These are phyloP conservation scores for Oreortyx pictus DNA, from an alignment of 2,797 vertebrate species.

Conservation along the genomic window DNA sequence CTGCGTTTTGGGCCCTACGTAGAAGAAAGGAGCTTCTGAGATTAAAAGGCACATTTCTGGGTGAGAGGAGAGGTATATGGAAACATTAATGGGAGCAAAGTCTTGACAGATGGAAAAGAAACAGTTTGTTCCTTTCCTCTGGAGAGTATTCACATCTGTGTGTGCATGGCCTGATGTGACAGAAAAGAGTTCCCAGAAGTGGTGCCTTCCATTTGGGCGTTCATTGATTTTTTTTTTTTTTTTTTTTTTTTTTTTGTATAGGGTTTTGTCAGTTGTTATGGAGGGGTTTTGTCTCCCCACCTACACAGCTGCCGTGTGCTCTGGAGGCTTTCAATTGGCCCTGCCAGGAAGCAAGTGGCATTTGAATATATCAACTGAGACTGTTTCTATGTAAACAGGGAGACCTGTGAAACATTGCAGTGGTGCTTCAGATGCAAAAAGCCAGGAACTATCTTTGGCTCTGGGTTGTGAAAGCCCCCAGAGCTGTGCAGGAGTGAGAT, in stretches of 20 bases:
- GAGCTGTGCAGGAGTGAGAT: fast-evolving
- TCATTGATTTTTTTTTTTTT: neutral
- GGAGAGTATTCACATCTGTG: neutral
- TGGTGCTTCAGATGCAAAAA: neutral
- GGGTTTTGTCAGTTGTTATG: neutral
- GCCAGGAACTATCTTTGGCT: neutral
- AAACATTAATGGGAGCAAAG: neutral
- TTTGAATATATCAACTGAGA: neutral
- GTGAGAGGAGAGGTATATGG: neutral
- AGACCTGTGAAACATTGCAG: neutral
- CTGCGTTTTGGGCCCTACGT: neutral
- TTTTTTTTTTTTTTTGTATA: no score
- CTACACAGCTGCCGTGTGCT: neutral
- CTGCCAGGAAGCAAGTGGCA: neutral
- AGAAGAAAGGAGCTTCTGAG: neutral
- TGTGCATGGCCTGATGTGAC: neutral
- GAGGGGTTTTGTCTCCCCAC: neutral
- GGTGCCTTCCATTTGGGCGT: neutral
- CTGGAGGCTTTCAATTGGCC: neutral
- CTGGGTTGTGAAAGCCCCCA: neutral
- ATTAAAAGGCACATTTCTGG: neutral
- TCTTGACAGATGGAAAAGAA: neutral
- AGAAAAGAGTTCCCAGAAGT: neutral
- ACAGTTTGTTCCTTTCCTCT: neutral
- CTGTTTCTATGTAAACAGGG: neutral